A percentile compares a stretch with the other conserved stretches of the same genome.
These are phyloP conservation scores for Orius insidiosus DNA, from an alignment of 1,140 invertebrate genomes.

Conservation along the genomic window DNA sequence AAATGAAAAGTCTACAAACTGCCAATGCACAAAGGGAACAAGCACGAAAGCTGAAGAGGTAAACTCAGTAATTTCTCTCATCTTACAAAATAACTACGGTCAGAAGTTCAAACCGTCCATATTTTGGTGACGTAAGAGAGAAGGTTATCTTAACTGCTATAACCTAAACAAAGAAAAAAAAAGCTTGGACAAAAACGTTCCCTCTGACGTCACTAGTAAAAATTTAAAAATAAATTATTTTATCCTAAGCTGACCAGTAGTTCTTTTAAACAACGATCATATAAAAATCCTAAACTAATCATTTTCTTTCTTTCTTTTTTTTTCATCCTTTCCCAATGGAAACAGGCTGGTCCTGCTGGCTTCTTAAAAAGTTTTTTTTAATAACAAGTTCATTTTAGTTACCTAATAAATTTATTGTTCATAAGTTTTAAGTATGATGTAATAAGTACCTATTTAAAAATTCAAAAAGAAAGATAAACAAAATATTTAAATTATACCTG, in stretches of 20 bases:
- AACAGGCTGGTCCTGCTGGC: slow-evolving; percentile 26
- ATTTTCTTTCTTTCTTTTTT: too few species aligned
- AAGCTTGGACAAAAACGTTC: too few species aligned
- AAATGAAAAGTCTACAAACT: slow-evolving; percentile 22
- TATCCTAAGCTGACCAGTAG: too few species aligned
- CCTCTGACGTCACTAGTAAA: too few species aligned
- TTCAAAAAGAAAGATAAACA: background rate
- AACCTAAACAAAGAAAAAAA: too few species aligned
- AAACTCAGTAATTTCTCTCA: background rate
- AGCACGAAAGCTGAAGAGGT: slow-evolving; percentile 23
- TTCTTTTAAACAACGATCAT: background rate
- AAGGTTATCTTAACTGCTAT: too few species aligned
- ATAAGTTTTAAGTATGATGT: slow-evolving; percentile 5
- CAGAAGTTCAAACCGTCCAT: too few species aligned
- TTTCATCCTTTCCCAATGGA: slow-evolving; percentile 15
- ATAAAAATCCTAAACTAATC: background rate
- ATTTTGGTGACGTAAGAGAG: too few species aligned
- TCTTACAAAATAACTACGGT: background rate
- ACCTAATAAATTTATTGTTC: background rate
- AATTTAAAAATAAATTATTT: too few species aligned
- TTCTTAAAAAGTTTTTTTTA: slow-evolving; percentile 29
- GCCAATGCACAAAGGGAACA: slow-evolving; percentile 22
- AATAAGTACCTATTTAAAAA: background rate
- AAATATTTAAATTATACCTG: slow-evolving; percentile 1
- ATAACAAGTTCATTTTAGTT: slow-evolving; percentile 17